phyloP scores from a whole-genome alignment of 2,797 vertebrate genomes.

The Poeciliopsis paucimaculata region DNA sequence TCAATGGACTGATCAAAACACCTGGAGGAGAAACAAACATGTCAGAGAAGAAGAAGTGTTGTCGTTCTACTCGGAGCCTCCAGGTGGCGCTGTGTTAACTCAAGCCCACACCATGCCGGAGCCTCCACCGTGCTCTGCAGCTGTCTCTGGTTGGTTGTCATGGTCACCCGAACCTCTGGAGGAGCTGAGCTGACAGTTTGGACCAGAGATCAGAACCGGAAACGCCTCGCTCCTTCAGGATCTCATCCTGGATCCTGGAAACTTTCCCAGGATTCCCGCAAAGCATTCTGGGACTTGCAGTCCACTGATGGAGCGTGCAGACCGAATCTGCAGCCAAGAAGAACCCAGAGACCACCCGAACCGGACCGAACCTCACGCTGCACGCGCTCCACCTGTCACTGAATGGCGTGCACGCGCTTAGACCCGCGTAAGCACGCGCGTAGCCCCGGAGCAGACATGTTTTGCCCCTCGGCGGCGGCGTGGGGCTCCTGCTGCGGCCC shows the following conservation, averaged over 20 bases:
- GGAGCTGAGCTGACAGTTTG: not conserved
- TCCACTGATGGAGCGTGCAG: not conserved
- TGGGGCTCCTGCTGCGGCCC: not conserved
- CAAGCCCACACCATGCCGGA: not conserved
- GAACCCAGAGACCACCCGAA: not conserved
- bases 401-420: not conserved
- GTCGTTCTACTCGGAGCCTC: not conserved
- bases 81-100: not conserved
- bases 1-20: not conserved
- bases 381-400: not conserved
- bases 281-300: slow-evolving; percentile 14
- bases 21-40: not conserved
- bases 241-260: not conserved
- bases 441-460: not conserved
- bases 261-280: not conserved
- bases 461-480: not conserved
- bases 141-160: not conserved
- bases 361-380: not conserved
- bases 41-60: not conserved
- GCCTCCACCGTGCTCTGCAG: not conserved
- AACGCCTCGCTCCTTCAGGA: not conserved
- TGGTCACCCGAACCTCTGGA: not conserved
- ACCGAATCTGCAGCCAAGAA: not conserved
- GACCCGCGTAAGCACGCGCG: not conserved
- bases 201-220: not conserved